Evolutionary conservation across 2,113 vertebrate species (phyloP).

Genomic region (Neodon shergylaensis): DNA sequence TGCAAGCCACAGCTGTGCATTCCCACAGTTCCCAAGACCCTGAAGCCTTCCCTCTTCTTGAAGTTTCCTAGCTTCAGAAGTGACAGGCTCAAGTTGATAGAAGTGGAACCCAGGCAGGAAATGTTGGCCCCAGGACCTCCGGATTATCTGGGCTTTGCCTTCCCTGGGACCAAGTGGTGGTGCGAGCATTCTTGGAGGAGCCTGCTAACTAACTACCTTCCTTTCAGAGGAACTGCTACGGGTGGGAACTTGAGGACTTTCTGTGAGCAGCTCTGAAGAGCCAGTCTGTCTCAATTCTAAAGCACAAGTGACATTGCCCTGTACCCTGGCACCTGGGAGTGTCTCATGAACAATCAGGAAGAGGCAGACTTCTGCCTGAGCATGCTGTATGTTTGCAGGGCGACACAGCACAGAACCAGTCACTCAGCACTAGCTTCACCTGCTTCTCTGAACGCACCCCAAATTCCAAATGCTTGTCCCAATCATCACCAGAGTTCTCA

Average conservation of each 20-base stretch:
- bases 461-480: slow-evolving; percentile 48
- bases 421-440: slow-evolving; percentile 32
- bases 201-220: background rate
- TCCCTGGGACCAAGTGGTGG: background rate
- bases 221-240: background rate
- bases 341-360: background rate
- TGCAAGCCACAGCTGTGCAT: background rate
- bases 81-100: background rate
- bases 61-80: background rate
- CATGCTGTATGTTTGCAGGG: too few relatives aligned
- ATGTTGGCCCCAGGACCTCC: background rate
- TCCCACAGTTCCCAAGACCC: background rate
- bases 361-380: background rate
- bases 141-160: background rate
- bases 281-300: accelerated
- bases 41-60: background rate
- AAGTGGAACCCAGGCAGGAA: background rate
- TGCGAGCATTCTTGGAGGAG: background rate
- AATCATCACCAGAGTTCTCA: background rate
- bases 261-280: background rate
- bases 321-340: background rate
- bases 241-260: background rate
- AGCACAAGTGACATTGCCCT: accelerated
- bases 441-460: slow-evolving; percentile 15
- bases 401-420: background rate